Base-by-base conservation (phyloP, 2,113 vertebrate species). In the Sceloporus undulatus region DNA sequence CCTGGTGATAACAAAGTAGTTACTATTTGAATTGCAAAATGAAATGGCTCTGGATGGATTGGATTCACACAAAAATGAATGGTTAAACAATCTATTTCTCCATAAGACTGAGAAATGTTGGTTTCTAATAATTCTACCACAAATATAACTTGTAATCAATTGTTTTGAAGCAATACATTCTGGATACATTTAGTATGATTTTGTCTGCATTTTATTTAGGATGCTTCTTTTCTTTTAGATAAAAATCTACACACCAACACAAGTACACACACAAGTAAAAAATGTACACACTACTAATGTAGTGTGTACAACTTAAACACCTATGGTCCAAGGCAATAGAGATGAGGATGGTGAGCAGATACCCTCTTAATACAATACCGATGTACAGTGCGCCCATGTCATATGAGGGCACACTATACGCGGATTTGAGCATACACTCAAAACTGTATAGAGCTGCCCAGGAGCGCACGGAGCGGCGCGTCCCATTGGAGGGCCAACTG, bases 281-380 rank as follows among this genome's bases (percentile, higher is more conserved):
- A 7, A 68, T 23, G 5, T 25, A 68, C 19, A 68, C 27, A 27
- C 25, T 25, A 68, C 7, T 68, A 23, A 25, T 25, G 66, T 8
- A 34, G 34, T 34, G 34, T 34, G 34, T 34, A 34, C 34, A n/a
- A 13, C 11, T 74, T 38, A 18, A 38, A 74, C 9, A 1, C n/a
- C 34, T 38, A 34, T 74, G 16, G n/a, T 34, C 14, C 14, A 1
- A 42, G 75, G 2, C 38, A 77, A 0, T 48, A 9, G 21, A 48
- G 21, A 77, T 42, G 6, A 48, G 75, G 21, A 77, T 6, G 4
- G 18, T 40, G 3, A 77, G 21, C 40, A 77, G 19, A 21, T 40
- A 77, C 2, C 88, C 84, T 92, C 89, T 90, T 68, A 94, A 91
- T 90, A 93, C 89, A 89, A 93, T 82, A 91, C 1, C 1, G 85